Evolutionary conservation across 2,113 vertebrate genomes (phyloP), one percentile per base, ranked within the genome.

Genomic region (Cheirogaleus medius): DNA sequence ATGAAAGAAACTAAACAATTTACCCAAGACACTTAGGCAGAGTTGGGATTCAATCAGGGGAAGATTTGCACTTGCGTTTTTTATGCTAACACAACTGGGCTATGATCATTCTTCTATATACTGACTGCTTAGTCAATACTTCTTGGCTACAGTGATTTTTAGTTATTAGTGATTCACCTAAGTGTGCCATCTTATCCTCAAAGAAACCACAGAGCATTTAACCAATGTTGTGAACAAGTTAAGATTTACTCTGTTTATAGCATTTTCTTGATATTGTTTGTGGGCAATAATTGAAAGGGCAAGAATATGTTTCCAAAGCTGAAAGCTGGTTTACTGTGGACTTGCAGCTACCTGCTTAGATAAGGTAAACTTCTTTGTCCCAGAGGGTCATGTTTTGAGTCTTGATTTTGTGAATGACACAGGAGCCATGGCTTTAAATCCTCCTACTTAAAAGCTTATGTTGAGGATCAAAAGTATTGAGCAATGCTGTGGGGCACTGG

Each of bases 331-430:
- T 81, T 82, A 25, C 25, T 89, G 77, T n/a, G 73, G 27, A 42
- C 37, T 89, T 81, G 23, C 1, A 89, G 44, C 44, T 92, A 32
- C 23, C 34, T 83, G 17, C 85, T 37, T 84, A 44, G 34, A 84
- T 64, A 21, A 83, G 52, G 66, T 60, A 58, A 29, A n/a, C 23
- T 7, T 77, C 37, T 82, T 92, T 90, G 42, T 80, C 47, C n/a
- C 60, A 85, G 66, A 94, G 56, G 21, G 23, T 60, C 60, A 56
- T 60, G 64, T 47, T 84, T 92, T 89, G 63, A 39, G 54, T 78
- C 68, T 91, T 82, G 71, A 82, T 91, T 88, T 97, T 83, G 18
- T 90, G 58, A 94, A 81, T 71, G 37, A 91, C 68, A 87, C 25
- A 47, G 37, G 17, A 71, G 80, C 0, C 1, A 17, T 27, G 7